Conservation (phyloP, 2,113 vertebrate genomes). For the Lipophrys pholis region DNA sequence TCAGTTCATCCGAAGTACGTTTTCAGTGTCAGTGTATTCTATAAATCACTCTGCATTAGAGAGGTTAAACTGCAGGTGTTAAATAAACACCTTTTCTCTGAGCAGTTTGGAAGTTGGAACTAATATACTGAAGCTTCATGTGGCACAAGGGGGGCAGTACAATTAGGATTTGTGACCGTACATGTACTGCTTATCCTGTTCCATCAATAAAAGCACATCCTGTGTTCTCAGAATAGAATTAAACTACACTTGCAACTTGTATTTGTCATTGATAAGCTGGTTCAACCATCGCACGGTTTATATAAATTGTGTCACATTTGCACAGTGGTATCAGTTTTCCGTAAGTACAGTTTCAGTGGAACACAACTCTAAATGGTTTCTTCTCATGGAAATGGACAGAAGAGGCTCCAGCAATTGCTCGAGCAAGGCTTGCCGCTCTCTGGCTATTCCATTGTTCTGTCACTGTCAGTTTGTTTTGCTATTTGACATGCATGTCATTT, state of each 20-base stretch:
- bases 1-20: not conserved
- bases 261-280: conserved; percentile 42
- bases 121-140: conserved; percentile 2
- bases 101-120: conserved; percentile 14
- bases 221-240: conserved; percentile 16
- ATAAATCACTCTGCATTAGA: not conserved
- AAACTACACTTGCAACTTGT: conserved; percentile 18
- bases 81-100: not conserved
- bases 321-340: conserved; percentile 43
- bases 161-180: conserved; percentile 29
- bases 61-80: not conserved
- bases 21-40: not conserved
- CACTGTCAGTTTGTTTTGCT: conserved; percentile 80
- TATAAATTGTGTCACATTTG: conserved; percentile 57
- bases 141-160: conserved; percentile 6
- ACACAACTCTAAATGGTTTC: conserved; percentile 51
- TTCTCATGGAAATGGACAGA: conserved; percentile 56
- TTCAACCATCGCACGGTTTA: conserved; percentile 43
- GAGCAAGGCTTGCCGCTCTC: conserved; percentile 59
- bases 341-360: conserved; percentile 54
- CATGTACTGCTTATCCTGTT: conserved; percentile 8
- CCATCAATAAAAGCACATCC: conserved; percentile 22
- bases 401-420: conserved; percentile 34
- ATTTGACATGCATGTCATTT: conserved; percentile 82
- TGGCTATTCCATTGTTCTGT: conserved; percentile 77